phyloP scores from a whole-genome alignment of 2,888 invertebrate species.

The Stegana nigrithorax region DNA sequence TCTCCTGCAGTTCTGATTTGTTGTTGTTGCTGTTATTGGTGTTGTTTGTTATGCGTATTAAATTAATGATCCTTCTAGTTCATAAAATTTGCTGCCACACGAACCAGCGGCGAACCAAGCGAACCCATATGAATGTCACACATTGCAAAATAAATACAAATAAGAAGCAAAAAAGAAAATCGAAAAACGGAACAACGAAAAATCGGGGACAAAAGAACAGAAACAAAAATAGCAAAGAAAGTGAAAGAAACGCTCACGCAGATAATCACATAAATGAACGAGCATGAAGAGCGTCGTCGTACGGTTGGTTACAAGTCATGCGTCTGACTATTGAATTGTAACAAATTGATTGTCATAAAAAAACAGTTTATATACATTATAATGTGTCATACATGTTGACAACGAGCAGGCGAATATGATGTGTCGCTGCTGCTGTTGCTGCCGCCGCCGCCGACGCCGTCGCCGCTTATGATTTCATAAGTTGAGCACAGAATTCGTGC shows the following conservation, averaged over 20 bases:
- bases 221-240: too few relatives aligned
- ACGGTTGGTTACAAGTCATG: slow-evolving; percentile 24
- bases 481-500: slow-evolving; percentile 30
- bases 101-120: slow-evolving; percentile 22
- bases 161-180: slow-evolving; percentile 42
- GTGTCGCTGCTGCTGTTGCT: too few relatives aligned
- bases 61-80: slow-evolving; percentile 68
- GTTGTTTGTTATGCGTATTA: slow-evolving; percentile 57
- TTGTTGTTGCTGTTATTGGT: slow-evolving; percentile 9
- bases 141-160: neutral
- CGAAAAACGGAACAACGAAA: slow-evolving; percentile 53
- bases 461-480: slow-evolving; percentile 7
- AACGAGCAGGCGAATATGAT: slow-evolving; percentile 39
- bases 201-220: neutral
- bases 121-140: slow-evolving; percentile 21
- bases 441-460: neutral
- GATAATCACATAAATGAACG: slow-evolving; percentile 61
- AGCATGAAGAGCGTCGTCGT: slow-evolving; percentile 30
- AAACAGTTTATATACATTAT: slow-evolving; percentile 62
- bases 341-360: slow-evolving; percentile 67
- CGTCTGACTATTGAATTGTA: slow-evolving; percentile 61
- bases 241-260: neutral
- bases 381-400: slow-evolving; percentile 55
- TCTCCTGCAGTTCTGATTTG: too few relatives aligned
- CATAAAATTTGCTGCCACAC: slow-evolving; percentile 67